A percentile compares a stretch with the other conserved stretches of the same genome.
Conservation (phyloP, 2,888 invertebrate genomes). For the Acleris sparsana region DNA sequence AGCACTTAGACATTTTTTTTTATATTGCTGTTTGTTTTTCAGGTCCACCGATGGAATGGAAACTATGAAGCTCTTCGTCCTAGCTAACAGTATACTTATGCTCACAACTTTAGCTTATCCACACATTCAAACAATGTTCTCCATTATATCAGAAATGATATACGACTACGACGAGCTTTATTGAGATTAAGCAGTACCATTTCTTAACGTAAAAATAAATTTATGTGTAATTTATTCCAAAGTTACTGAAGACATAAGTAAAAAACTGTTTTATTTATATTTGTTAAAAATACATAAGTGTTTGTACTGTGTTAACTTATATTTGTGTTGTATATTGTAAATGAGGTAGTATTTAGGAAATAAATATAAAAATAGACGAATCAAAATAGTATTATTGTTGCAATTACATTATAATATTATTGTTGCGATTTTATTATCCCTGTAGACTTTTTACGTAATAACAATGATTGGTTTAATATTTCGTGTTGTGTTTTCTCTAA, state of each 20-base stretch:
- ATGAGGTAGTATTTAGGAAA: too few species aligned
- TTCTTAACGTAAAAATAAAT: too few species aligned
- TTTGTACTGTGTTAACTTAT: too few species aligned
- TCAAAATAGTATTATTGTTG: background rate
- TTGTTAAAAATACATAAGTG: too few species aligned
- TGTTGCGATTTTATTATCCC: background rate
- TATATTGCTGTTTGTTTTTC: constrained; percentile 44
- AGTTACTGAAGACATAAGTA: too few species aligned
- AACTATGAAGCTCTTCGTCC: constrained; percentile 91
- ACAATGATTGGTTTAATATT: constrained; percentile 86
- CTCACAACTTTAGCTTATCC: constrained; percentile 90
- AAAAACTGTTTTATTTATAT: too few species aligned
- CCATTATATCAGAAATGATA: constrained; percentile 79
- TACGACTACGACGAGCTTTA: constrained; percentile 60
- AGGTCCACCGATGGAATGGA: constrained; percentile 86
- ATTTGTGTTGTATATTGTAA: too few species aligned
- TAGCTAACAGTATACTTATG: constrained; percentile 89
- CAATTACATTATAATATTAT: background rate
- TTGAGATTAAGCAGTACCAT: constrained; percentile 38
- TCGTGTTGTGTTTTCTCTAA: constrained; percentile 85
- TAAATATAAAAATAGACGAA: too few species aligned
- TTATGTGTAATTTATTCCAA: too few species aligned
- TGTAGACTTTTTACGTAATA: background rate
- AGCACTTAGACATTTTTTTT: too few species aligned
- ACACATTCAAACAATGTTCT: constrained; percentile 84